phyloP scores from a whole-genome alignment of 2,797 vertebrate species.

The Sarcoramphus papa region DNA sequence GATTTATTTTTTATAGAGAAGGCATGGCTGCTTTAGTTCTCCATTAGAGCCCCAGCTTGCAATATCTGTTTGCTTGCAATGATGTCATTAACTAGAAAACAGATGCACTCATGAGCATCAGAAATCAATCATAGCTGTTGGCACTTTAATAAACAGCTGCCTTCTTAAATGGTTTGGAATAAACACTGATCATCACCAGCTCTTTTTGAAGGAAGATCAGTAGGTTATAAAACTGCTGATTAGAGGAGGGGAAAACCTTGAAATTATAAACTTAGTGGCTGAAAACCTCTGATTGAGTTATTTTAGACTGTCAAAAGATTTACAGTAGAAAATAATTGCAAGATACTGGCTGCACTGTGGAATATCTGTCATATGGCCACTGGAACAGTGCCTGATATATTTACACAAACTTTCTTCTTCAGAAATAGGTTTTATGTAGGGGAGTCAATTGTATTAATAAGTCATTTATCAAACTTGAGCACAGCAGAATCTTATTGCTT shows the following conservation, averaged over 20 bases:
- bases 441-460: constrained; percentile 8
- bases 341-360: neutral
- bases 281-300: constrained; percentile 33
- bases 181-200: constrained; percentile 47
- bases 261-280: constrained; percentile 23
- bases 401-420: constrained; percentile 9
- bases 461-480: constrained; percentile 2
- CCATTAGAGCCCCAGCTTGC: neutral
- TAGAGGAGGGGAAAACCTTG: constrained; percentile 27
- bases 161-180: constrained; percentile 61
- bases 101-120: constrained; percentile 48
- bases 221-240: constrained; percentile 58
- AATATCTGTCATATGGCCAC: constrained; percentile 1
- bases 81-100: constrained; percentile 45
- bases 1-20: constrained; percentile 15
- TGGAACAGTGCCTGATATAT: neutral
- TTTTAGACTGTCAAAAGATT: constrained; percentile 26
- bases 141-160: constrained; percentile 74
- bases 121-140: constrained; percentile 66
- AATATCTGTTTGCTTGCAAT: neutral
- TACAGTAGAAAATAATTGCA: constrained; percentile 30
- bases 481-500: neutral
- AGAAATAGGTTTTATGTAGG: neutral
- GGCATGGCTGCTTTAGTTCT: neutral
- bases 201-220: constrained; percentile 34